Conservation (phyloP, 2,888 invertebrate species). For the Chaetogeoica ovagalla region DNA sequence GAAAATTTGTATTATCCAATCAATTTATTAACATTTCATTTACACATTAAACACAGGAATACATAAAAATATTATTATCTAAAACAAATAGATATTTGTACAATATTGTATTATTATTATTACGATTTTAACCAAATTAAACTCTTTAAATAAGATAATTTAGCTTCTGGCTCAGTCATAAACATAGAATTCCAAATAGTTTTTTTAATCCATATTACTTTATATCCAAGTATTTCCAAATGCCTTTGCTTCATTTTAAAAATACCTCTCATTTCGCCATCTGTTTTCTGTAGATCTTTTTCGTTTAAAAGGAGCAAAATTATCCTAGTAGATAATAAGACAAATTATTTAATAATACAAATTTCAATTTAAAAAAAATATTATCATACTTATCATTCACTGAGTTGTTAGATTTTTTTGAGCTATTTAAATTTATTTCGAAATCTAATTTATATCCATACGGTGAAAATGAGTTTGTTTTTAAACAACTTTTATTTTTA, state of each 20-base stretch:
- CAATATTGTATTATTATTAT: neutral
- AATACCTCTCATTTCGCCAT: conserved; percentile 60
- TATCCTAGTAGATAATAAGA: conserved; percentile 58
- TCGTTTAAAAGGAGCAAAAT: conserved; percentile 62
- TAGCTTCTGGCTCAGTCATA: conserved; percentile 62
- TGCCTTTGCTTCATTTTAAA: conserved; percentile 65
- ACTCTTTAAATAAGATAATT: conserved; percentile 56
- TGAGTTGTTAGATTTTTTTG: neutral
- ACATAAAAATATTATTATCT: too few species aligned
- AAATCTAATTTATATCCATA: conserved; percentile 62
- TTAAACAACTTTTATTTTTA: conserved; percentile 57
- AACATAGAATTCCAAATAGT: conserved; percentile 65
- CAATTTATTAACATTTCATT: too few species aligned
- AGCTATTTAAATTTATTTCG: conserved; percentile 57
- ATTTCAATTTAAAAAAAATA: neutral
- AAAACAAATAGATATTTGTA: neutral
- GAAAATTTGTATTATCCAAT: too few species aligned
- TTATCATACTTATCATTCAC: conserved; percentile 18
- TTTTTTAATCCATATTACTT: conserved; percentile 63
- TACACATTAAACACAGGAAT: too few species aligned
- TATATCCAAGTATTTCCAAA: conserved; percentile 68
- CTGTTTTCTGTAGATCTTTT: conserved; percentile 61
- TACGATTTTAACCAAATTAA: conserved; percentile 51
- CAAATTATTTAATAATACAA: neutral
- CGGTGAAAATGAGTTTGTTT: conserved; percentile 59